phyloP scores from a whole-genome alignment of 2,888 invertebrate genomes.

The Apantesis nais region DNA sequence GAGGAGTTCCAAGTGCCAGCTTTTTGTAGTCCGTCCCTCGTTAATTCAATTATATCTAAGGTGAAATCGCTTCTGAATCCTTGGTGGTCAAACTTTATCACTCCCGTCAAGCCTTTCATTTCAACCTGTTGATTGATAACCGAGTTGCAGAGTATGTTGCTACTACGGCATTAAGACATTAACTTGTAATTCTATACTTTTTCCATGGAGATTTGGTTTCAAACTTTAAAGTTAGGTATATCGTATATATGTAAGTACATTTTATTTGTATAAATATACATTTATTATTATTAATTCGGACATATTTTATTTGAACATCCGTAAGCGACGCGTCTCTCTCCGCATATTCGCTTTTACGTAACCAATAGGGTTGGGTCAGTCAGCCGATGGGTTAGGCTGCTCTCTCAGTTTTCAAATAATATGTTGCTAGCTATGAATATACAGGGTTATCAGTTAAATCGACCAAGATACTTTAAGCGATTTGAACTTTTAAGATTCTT shows the following conservation, averaged over 20 bases:
- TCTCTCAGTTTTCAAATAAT: background rate
- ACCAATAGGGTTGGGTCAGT: too few species aligned
- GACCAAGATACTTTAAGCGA: too few species aligned
- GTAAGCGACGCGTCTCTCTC: background rate
- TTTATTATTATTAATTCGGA: background rate
- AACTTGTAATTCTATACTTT: background rate
- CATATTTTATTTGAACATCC: background rate
- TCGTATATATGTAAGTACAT: background rate
- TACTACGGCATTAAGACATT: background rate
- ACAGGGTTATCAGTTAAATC: too few species aligned
- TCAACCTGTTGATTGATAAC: conserved; percentile 88
- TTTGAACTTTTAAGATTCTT: too few species aligned
- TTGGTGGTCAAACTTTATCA: conserved; percentile 97
- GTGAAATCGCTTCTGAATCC: conserved; percentile 96
- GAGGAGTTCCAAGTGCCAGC: conserved; percentile 96
- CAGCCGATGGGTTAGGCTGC: too few species aligned
- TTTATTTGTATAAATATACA: too few species aligned
- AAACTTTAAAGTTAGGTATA: background rate
- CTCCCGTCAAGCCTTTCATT: conserved; percentile 96
- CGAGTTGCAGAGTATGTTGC: conserved; percentile 31
- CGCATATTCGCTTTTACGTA: too few species aligned
- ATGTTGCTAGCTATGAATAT: background rate
- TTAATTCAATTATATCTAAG: conserved; percentile 96
- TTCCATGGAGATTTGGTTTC: background rate
- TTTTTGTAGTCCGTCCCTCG: conserved; percentile 92